These are phyloP conservation scores for Agrilus cyanescens DNA, from an alignment of 2,888 invertebrate species.

Conservation along the genomic window DNA sequence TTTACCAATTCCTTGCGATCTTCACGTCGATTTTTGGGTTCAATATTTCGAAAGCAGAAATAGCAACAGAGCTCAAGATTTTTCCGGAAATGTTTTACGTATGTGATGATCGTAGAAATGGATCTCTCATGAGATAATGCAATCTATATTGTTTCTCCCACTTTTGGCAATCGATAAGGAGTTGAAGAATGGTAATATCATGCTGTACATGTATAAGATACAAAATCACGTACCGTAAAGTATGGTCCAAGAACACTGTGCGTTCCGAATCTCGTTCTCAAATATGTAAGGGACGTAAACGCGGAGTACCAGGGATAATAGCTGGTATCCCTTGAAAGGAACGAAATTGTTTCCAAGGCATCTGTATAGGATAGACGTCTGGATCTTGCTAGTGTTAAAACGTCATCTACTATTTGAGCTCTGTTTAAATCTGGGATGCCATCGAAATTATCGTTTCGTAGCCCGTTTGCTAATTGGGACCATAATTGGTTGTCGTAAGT, in stretches of 20 bases:
- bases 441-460: constrained; percentile 33
- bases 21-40: too few relatives aligned
- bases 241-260: constrained; percentile 23
- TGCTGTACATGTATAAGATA: background rate
- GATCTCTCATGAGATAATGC: too few relatives aligned
- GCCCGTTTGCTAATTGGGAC: constrained; percentile 37
- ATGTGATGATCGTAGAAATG: too few relatives aligned
- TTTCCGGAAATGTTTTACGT: too few relatives aligned
- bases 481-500: constrained; percentile 51
- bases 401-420: constrained; percentile 71
- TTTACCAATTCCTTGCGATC: too few relatives aligned
- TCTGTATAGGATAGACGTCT: constrained; percentile 45
- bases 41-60: too few relatives aligned
- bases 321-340: constrained; percentile 53
- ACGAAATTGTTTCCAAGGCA: constrained; percentile 55
- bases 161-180: too few relatives aligned
- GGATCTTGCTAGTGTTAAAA: constrained; percentile 61
- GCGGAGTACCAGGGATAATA: constrained; percentile 74
- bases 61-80: too few relatives aligned
- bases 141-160: too few relatives aligned
- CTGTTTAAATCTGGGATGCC: constrained; percentile 54
- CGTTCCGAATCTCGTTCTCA: constrained; percentile 25
- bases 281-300: constrained; percentile 34
- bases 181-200: background rate
- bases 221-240: background rate